These are phyloP conservation scores for Syndactyla subalaris DNA, from an alignment of 2,797 vertebrate genomes.

Conservation along the genomic window DNA sequence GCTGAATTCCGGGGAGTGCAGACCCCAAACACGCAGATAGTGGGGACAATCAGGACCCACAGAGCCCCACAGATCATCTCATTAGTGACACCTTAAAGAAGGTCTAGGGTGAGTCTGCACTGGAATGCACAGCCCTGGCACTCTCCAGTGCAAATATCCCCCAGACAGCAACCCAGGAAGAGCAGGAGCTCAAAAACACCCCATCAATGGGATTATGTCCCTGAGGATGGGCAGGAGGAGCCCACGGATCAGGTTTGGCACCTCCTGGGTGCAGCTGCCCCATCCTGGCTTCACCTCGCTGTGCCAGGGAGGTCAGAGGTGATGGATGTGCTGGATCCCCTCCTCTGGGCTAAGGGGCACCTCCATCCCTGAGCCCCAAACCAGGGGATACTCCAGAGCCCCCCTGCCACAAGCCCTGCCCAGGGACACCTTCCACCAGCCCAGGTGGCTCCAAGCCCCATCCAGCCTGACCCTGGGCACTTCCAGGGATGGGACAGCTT, in stretches of 20 bases:
- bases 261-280: neutral
- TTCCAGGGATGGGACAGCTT: neutral
- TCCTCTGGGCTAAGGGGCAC: neutral
- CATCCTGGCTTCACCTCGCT: fast-evolving
- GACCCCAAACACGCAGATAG: fast-evolving
- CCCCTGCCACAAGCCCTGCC: neutral
- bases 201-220: neutral
- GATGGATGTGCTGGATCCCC: neutral
- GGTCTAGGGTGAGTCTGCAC: fast-evolving
- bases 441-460: neutral
- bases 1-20: fast-evolving
- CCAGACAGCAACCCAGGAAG: neutral
- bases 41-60: fast-evolving
- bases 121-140: fast-evolving
- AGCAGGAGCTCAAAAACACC: neutral
- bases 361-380: neutral
- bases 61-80: fast-evolving
- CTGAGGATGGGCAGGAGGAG: neutral
- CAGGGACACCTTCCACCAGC: neutral
- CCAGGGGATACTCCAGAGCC: neutral
- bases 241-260: neutral
- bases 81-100: fast-evolving
- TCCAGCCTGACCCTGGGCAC: neutral
- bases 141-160: neutral
- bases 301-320: neutral